Conservation (phyloP, 2,113 vertebrate genomes). For the human region GRCh38 chr5:64770001-64770500, state of each 20-base stretch:
- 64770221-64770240: neutral
- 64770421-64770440: neutral
- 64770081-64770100: neutral
- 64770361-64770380: neutral
- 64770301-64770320: neutral
- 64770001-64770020: neutral
- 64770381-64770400: neutral
- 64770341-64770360: neutral
- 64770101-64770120: neutral
- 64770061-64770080: neutral
- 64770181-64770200: neutral
- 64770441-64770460: neutral
- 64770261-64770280: neutral
- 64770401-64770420: neutral
- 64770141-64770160: neutral
- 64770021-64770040: neutral
- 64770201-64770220: neutral
- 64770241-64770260: constrained; percentile 1
- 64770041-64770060: neutral
- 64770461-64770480: neutral
- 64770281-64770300: neutral
- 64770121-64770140: neutral
- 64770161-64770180: constrained; percentile 16
- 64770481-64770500: neutral
- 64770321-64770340: neutral